Evolutionary conservation across 1,140 invertebrate genomes (phyloP).

Genomic region (Hesperophylax magnus): DNA sequence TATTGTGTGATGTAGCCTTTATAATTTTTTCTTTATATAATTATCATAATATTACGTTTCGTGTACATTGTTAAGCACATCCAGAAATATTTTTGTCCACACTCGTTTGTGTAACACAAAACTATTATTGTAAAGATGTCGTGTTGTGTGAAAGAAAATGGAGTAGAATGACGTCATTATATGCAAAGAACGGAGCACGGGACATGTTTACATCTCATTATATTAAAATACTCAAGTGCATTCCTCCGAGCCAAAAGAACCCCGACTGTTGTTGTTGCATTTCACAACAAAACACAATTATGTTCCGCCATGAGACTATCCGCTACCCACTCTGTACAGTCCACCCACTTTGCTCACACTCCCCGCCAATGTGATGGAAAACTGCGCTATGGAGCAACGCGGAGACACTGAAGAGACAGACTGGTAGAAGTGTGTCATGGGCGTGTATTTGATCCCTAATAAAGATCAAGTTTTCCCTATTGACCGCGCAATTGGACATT

Average conservation of each 20-base stretch:
- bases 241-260: slow-evolving; percentile 10
- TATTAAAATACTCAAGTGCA: slow-evolving; percentile 29
- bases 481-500: too few species aligned
- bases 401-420: not conserved
- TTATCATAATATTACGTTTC: not conserved
- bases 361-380: not conserved
- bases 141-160: slow-evolving; percentile 38
- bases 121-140: not conserved
- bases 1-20: too few species aligned
- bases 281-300: slow-evolving; percentile 17
- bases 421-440: not conserved
- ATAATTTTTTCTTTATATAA: too few species aligned
- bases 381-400: not conserved
- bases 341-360: too few species aligned
- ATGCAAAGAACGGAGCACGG: slow-evolving; percentile 13
- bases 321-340: too few species aligned
- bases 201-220: slow-evolving; percentile 51
- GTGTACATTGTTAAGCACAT: not conserved
- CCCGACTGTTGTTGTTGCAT: not conserved
- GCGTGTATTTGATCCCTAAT: not conserved
- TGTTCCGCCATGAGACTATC: not conserved
- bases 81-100: not conserved
- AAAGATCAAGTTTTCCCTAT: too few species aligned
- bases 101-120: not conserved
- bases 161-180: slow-evolving; percentile 44